Evolutionary conservation across 2,113 vertebrate species (phyloP), one percentile per base, ranked within the genome.

Genomic region (Rattus rattus): DNA sequence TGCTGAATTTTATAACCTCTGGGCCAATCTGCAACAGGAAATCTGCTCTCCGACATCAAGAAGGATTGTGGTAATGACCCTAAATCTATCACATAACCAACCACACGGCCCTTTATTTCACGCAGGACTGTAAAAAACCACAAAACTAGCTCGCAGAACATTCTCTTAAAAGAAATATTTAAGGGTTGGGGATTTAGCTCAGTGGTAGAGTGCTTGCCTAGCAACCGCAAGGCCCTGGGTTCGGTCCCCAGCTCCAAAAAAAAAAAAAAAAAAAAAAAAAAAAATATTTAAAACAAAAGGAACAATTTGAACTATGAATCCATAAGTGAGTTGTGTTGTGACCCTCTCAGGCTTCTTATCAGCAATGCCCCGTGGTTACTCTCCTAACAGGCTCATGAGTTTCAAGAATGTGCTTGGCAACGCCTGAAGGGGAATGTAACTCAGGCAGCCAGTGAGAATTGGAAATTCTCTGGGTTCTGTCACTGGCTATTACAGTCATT

Each of bases 391-490:
- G 70, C 94, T 95, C 67, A 2, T 96, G 92, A 88, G 94, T 96
- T 95, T 95, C 95, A 91, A 92, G 59, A 87, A 95, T 11, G 67
- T 36, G 5, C 43, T 79, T 95, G 90, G 96, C 94, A 93, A 83
- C 91, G 30, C 95, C 93, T 92, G 33, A 72, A 88, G 39, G 95
- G 90, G 84, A 96, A 92, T 94, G 76, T 65, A 94, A 92, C 75
- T 52, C 76, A n/a, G 49, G 49, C 84, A 91, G 90, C 85, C 92
- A 98, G 89, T 85, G 47, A 52, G 73, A 96, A 81, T 69, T 95
- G 72, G 33, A 97, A 97, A 92, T 88, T 88, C 73, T 75, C 85
- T 97, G 86, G 73, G 6, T 96, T 98, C 94, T 97, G 84, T 95
- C 95, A 91, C 94, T 97, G 91, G 93, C 61, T 88, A 28, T 95